Percentiles rank a stretch among this genome's conserved stretches.
These are phyloP conservation scores for Mylabris sibirica DNA, from an alignment of 2,888 invertebrate species.

Conservation along the genomic window DNA sequence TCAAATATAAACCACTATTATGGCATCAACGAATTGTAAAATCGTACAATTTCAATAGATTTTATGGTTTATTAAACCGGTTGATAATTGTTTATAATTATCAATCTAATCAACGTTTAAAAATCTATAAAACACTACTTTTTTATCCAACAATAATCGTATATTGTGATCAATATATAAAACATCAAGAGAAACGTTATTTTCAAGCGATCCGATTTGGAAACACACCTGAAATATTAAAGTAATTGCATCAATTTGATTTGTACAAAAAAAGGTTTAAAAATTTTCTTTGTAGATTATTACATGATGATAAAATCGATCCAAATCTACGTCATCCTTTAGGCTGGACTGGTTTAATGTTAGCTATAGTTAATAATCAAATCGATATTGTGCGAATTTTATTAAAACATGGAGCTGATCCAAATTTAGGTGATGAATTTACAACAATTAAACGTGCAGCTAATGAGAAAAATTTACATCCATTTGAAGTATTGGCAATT, in stretches of 20 bases:
- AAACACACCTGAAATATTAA: neutral
- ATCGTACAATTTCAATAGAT: neutral
- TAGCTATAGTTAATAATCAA: conserved; percentile 82
- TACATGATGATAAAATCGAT: conserved; percentile 63
- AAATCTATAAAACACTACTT: neutral
- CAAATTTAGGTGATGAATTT: conserved; percentile 79
- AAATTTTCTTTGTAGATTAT: conserved; percentile 52
- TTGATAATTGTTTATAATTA: neutral
- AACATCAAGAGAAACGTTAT: neutral
- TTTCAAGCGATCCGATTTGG: neutral
- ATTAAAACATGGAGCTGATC: conserved; percentile 79
- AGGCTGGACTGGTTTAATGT: conserved; percentile 89
- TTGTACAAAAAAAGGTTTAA: no score
- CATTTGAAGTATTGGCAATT: conserved; percentile 73
- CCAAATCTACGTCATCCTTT: conserved; percentile 76
- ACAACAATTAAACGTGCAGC: conserved; percentile 74
- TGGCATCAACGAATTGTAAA: neutral
- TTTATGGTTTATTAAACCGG: neutral
- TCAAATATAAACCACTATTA: neutral
- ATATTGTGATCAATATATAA: neutral
- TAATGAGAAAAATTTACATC: conserved; percentile 71
- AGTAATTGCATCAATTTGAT: neutral
- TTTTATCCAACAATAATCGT: neutral
- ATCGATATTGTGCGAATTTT: conserved; percentile 68
- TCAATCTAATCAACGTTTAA: neutral